Evolutionary conservation across 1,140 invertebrate genomes (phyloP), one percentile per base, ranked within the genome.

Genomic region (Leucophenga varia): DNA sequence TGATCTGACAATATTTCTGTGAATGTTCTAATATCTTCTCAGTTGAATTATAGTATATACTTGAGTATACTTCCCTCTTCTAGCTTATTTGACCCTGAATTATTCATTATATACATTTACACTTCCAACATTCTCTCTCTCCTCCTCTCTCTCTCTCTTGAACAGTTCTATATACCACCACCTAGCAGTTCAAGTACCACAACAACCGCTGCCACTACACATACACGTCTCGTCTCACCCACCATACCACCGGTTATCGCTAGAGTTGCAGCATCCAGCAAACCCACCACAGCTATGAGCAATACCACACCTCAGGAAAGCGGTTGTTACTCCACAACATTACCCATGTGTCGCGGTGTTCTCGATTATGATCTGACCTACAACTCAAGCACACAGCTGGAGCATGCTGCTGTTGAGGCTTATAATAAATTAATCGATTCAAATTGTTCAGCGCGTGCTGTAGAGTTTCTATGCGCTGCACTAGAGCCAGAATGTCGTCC

Each of bases 401-500:
- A 57, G 41, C 52, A 64, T 18, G 31, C 54, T 0, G 53, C 25
- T 3, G 40, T 64, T 43, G 37, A 40, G 0, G 59, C 61, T 21
- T 75, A 74, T 28, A 44, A 71, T 38, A 77, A 77, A 37, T 58
- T 86, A n/a, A 76, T 84, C 14, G 69, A 77, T 20, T 81, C 82
- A 9, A 80, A 82, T 41, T 87, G 84, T 59, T 85, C 84, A 51
- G 75, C 79, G 2, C 73, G 84, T 7, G 77, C 82, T 1, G 74
- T 77, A 16, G 80, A 85, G 49, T 85, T 85, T 58, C 57, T 82
- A 3, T 87, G 85, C 55, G 79, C 81, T 2, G 70, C 84, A 17
- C 65, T 87, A 25, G 85, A 87, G 57, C 85, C 85, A 0, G 82
- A 84, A 40, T 87, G 85, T 63, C 79, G 77, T 28, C 80, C 82